These are phyloP conservation scores for Chaenodraco wilsoni DNA, from an alignment of 2,797 vertebrate genomes.

Conservation along the genomic window DNA sequence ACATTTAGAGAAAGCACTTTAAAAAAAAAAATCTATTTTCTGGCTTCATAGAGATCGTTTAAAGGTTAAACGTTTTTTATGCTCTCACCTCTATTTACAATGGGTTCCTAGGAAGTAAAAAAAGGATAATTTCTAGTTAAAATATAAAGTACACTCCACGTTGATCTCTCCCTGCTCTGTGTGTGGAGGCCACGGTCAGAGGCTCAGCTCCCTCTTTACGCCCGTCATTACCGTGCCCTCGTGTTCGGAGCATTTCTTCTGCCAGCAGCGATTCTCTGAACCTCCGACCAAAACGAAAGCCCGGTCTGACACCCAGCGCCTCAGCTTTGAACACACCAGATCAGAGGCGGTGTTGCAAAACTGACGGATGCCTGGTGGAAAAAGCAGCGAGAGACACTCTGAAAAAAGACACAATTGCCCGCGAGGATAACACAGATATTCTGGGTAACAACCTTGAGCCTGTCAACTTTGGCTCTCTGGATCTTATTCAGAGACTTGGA, in stretches of 20 bases:
- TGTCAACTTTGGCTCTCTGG: slow-evolving; percentile 45
- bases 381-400: slow-evolving; percentile 36
- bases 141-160: background rate
- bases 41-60: too few species aligned
- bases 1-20: too few species aligned
- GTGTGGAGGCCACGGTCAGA: slow-evolving; percentile 43
- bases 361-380: slow-evolving; percentile 38
- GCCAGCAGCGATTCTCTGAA: slow-evolving; percentile 57
- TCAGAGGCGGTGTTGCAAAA: slow-evolving; percentile 44
- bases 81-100: background rate
- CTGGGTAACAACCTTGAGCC: slow-evolving; percentile 58
- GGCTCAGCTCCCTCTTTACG: slow-evolving; percentile 13
- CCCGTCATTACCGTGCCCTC: slow-evolving; percentile 9
- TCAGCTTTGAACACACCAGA: slow-evolving; percentile 48
- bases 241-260: slow-evolving; percentile 19
- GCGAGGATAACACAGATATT: slow-evolving; percentile 47
- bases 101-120: background rate
- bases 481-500: slow-evolving; percentile 42
- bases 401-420: slow-evolving; percentile 59
- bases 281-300: slow-evolving; percentile 55
- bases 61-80: too few species aligned
- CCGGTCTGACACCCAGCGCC: slow-evolving; percentile 46
- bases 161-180: slow-evolving; percentile 5
- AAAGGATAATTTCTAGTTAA: background rate
- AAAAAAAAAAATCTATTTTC: too few species aligned